Evolutionary conservation across 2,797 vertebrate genomes (phyloP).

Genomic region (Xiphophorus birchmanni): DNA sequence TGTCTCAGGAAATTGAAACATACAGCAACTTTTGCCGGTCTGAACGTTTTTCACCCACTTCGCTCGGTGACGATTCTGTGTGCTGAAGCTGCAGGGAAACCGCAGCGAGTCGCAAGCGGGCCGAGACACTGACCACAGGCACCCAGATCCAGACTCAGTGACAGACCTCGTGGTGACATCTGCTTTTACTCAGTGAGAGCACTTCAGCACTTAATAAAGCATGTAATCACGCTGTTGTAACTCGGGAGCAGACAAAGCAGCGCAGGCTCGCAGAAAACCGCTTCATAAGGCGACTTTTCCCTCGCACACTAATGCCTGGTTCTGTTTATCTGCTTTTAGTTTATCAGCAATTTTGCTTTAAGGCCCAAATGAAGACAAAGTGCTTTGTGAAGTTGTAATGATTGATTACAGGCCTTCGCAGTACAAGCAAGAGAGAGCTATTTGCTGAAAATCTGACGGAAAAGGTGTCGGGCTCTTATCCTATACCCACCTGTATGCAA

Average conservation of each 20-base stretch:
- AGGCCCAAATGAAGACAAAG: slow-evolving; percentile 59
- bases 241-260: slow-evolving; percentile 70
- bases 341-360: slow-evolving; percentile 60
- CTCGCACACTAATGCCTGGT: slow-evolving; percentile 55
- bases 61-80: slow-evolving; percentile 71
- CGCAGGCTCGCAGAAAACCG: slow-evolving; percentile 26
- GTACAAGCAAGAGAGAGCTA: slow-evolving; percentile 43
- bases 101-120: slow-evolving; percentile 58
- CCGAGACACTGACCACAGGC: slow-evolving; percentile 74
- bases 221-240: slow-evolving; percentile 78
- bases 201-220: slow-evolving; percentile 82
- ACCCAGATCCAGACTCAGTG: slow-evolving; percentile 70
- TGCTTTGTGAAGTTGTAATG: slow-evolving; percentile 50
- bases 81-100: slow-evolving; percentile 50
- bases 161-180: slow-evolving; percentile 81
- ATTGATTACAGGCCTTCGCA: slow-evolving; percentile 63
- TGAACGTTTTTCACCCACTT: slow-evolving; percentile 34
- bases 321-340: slow-evolving; percentile 59
- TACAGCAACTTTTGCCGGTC: slow-evolving; percentile 15
- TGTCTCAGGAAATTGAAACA: slow-evolving; percentile 23
- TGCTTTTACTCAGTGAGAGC: slow-evolving; percentile 81
- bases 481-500: slow-evolving; percentile 72
- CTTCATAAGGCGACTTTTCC: slow-evolving; percentile 17
- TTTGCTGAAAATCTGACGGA: slow-evolving; percentile 50
- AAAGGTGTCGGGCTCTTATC: slow-evolving; percentile 54